phyloP scores from a whole-genome alignment of 53 echinoderm and acorn worm species.

The Actinopyga echinites region DNA sequence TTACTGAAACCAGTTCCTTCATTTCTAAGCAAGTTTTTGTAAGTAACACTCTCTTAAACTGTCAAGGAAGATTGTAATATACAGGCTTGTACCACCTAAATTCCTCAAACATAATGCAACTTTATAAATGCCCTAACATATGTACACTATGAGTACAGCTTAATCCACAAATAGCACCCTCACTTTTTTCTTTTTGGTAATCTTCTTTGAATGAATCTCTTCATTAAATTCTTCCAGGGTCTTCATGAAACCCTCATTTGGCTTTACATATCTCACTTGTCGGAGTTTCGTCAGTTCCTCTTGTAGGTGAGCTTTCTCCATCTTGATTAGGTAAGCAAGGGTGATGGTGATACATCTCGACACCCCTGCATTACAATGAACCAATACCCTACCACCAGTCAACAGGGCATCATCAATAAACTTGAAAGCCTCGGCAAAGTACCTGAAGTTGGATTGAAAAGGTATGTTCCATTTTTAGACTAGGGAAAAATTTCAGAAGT shows the following conservation, averaged over 20 bases:
- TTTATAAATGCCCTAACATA: no score
- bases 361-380: conserved; percentile 92
- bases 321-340: conserved; percentile 70
- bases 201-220: conserved; percentile 15
- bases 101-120: no score
- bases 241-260: conserved; percentile 85
- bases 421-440: conserved; percentile 73
- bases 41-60: no score
- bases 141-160: no score
- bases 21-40: no score
- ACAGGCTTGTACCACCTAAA: no score
- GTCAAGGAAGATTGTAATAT: no score
- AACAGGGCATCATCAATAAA: conserved; percentile 69
- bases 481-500: neutral
- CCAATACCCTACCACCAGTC: conserved; percentile 61
- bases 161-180: neutral
- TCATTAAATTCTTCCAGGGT: conserved; percentile 54
- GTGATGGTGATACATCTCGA: conserved; percentile 79
- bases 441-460: conserved; percentile 37
- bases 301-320: conserved; percentile 59
- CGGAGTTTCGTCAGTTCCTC: conserved; percentile 58
- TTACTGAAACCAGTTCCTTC: no score
- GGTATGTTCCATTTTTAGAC: neutral
- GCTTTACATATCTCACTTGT: conserved; percentile 54
- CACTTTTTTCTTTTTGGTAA: neutral